Base-by-base conservation (phyloP, 2,113 vertebrate genomes). In the Cyrtonyx montezumae region DNA sequence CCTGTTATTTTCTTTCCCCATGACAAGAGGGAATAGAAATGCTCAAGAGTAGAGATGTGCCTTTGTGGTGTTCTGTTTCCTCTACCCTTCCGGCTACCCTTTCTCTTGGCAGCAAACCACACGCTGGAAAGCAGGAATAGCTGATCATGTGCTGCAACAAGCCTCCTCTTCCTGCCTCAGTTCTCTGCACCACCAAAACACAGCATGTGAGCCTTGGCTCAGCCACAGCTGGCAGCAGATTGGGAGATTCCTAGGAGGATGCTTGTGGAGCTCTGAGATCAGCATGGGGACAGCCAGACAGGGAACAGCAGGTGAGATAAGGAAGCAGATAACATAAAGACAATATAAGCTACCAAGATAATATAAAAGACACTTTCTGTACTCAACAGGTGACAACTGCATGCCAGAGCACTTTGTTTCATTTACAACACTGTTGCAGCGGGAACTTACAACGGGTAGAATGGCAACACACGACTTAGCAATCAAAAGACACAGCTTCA, bases 1-100 rank as follows among this genome's bases (percentile, higher is more conserved):
- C 91, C 70, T 76, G 74, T 82, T 86, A 49, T 88, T 91, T 94
- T 79, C 37, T 93, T 84, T 91, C 75, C 43, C 74, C 36, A 36
- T 51, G 66, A 32, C 5, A 48, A 79, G 43, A 73, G 37, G 48
- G 78, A 88, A 76, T 17, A 89, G 11, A 87, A 91, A 73, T 58
- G 40, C 75, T 65, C 48, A 30, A n/a, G 40, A 89, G 45, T 2
- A 82, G 78, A 79, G 19, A 69, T 11, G 13, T 66, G 84, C 58
- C 84, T 87, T 73, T 87, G 78, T 30, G 55, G 48, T 69, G 74
- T 42, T 84, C 58, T 40, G 19, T 82, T 89, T 95, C 93, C 84
- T 76, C 63, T n/a, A 48, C 62, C 80, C 66, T 84, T 87, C 56
- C 1, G 0, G 37, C 66, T 87, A 9, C 58, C 66, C 56, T 34